Conservation (phyloP, 2,797 vertebrate species). For the Scolopax bukidnonensis region DNA sequence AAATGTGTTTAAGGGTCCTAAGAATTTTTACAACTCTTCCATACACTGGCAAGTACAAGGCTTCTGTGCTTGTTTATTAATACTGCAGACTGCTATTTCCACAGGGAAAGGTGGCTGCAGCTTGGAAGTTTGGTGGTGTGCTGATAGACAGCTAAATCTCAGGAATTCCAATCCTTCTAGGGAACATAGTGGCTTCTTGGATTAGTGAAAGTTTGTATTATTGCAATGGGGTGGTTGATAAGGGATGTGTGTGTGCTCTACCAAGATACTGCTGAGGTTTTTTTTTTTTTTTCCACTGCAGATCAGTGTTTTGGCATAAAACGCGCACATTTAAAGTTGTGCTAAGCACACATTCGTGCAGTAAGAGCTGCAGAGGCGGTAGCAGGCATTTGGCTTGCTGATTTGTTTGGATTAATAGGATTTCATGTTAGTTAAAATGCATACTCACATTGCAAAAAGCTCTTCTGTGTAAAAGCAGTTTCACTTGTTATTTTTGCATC, state of each 20-base stretch:
- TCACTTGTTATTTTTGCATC: not conserved
- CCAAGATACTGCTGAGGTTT: not conserved
- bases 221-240: not conserved
- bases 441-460: not conserved
- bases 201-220: not conserved
- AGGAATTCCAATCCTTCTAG: not conserved
- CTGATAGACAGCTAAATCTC: not conserved
- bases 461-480: constrained; percentile 26
- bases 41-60: not conserved
- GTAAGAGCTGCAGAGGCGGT: constrained; percentile 47
- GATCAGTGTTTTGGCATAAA: constrained; percentile 43
- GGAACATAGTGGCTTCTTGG: not conserved
- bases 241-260: not conserved
- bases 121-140: not conserved
- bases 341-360: constrained; percentile 28
- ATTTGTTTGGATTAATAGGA: constrained; percentile 54
- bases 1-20: not conserved
- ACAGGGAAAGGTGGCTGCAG: not conserved
- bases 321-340: constrained; percentile 8
- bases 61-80: not conserved
- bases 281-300: not conserved
- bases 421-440: constrained; percentile 35
- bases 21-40: not conserved
- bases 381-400: constrained; percentile 51
- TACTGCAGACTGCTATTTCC: not conserved